Conservation (phyloP, 1,140 invertebrate genomes). For the Heliothis subflexa region DNA sequence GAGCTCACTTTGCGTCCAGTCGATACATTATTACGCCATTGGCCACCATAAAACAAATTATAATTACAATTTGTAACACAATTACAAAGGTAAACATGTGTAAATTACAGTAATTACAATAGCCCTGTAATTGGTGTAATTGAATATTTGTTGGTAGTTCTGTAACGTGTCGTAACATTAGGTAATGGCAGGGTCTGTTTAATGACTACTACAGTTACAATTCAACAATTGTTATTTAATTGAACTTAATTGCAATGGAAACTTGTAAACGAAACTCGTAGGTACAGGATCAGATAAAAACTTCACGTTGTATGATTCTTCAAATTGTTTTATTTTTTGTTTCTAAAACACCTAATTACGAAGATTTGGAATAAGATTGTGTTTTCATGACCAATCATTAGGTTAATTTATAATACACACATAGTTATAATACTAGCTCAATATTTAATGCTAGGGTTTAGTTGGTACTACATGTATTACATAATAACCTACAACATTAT, state of each 20-base stretch:
- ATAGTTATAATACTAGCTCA: too few relatives aligned
- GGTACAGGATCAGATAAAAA: slow-evolving; percentile 36
- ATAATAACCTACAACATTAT: too few relatives aligned
- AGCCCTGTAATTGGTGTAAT: slow-evolving; percentile 37
- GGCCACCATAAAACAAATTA: slow-evolving; percentile 35
- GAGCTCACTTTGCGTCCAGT: slow-evolving; percentile 6
- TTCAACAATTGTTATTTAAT: slow-evolving; percentile 34
- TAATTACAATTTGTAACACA: slow-evolving; percentile 38
- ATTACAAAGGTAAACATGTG: slow-evolving; percentile 42
- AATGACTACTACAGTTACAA: slow-evolving; percentile 39
- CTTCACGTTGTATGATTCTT: background rate
- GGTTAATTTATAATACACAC: too few relatives aligned
- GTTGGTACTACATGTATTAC: too few relatives aligned
- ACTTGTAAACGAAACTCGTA: background rate
- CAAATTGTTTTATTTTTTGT: slow-evolving; percentile 12
- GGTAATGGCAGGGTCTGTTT: slow-evolving; percentile 37
- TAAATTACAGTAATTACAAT: slow-evolving; percentile 45
- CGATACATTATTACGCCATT: slow-evolving; percentile 12
- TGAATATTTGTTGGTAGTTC: slow-evolving; percentile 45
- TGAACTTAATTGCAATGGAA: slow-evolving; percentile 31
- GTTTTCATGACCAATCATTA: too few relatives aligned
- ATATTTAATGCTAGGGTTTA: too few relatives aligned
- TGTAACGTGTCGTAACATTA: slow-evolving; percentile 41
- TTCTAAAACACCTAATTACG: background rate
- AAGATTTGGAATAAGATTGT: too few relatives aligned